phyloP scores from a whole-genome alignment of 2,113 vertebrate genomes.

The Larimichthys polyactis region DNA sequence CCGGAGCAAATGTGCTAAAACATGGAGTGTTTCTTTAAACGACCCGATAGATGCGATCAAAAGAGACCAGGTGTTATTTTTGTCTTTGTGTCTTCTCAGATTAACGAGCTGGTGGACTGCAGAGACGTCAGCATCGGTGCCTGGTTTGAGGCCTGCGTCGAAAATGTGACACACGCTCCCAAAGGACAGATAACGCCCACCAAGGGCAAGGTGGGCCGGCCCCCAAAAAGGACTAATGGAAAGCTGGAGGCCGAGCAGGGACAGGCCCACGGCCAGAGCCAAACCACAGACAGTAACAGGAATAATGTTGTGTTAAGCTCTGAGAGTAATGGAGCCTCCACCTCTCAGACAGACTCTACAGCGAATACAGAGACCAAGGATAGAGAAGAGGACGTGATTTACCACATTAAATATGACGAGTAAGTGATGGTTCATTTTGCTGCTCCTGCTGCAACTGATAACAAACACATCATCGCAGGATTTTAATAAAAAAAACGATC shows the following conservation, averaged over 20 bases:
- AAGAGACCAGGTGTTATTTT: slow-evolving; percentile 33
- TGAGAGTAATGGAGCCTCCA: slow-evolving; percentile 90
- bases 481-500: neutral
- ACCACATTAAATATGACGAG: slow-evolving; percentile 99
- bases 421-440: slow-evolving; percentile 85
- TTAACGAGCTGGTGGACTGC: slow-evolving; percentile 98
- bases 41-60: neutral
- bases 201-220: slow-evolving; percentile 88
- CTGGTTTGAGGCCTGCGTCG: slow-evolving; percentile 97
- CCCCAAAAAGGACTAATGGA: slow-evolving; percentile 95
- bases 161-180: slow-evolving; percentile 88
- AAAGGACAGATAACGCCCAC: slow-evolving; percentile 88
- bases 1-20: neutral
- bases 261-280: slow-evolving; percentile 64
- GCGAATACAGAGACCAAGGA: slow-evolving; percentile 69
- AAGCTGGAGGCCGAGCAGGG: slow-evolving; percentile 83
- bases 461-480: neutral
- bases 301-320: slow-evolving; percentile 85
- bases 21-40: neutral
- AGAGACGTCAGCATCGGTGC: slow-evolving; percentile 94
- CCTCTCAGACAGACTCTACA: slow-evolving; percentile 90
- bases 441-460: neutral
- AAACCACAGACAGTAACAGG: slow-evolving; percentile 87
- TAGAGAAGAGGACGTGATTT: slow-evolving; percentile 89
- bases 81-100: slow-evolving; percentile 81